Conservation (phyloP, 2,113 vertebrate genomes). For the Antechinus flavipes region DNA sequence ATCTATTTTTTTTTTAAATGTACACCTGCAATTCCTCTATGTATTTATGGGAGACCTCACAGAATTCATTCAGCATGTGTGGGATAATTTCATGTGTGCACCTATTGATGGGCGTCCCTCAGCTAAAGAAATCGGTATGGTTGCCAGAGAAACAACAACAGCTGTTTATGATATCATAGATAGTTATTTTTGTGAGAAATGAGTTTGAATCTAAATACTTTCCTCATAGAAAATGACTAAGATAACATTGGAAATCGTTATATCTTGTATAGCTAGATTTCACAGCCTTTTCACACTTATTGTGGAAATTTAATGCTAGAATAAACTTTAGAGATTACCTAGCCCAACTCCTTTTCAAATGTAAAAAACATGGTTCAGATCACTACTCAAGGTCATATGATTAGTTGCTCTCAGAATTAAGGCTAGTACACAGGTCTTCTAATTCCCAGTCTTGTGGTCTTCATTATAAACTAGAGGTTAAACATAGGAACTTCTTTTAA, state of each 20-base stretch:
- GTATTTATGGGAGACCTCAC: neutral
- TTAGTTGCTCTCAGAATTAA: neutral
- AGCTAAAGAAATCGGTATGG: neutral
- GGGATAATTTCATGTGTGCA: neutral
- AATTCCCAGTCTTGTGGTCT: neutral
- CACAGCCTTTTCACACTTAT: neutral
- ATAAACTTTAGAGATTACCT: neutral
- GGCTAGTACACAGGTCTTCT: neutral
- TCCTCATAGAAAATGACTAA: neutral
- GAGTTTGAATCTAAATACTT: neutral
- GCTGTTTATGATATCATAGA: neutral
- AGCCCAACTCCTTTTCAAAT: neutral
- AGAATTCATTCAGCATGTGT: neutral
- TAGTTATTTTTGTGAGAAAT: neutral
- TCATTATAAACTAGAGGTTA: neutral
- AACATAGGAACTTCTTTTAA: neutral
- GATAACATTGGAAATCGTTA: neutral
- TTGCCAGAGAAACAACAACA: neutral
- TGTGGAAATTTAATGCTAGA: neutral
- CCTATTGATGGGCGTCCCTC: neutral
- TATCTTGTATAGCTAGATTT: neutral
- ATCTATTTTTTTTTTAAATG: neutral
- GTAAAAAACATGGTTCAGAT: neutral
- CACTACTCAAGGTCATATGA: neutral
- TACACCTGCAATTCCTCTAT: neutral